Percentiles rank a stretch among this genome's conserved stretches.
These are phyloP conservation scores for Bombus ignitus DNA, from an alignment of 1,140 invertebrate species.

Conservation along the genomic window DNA sequence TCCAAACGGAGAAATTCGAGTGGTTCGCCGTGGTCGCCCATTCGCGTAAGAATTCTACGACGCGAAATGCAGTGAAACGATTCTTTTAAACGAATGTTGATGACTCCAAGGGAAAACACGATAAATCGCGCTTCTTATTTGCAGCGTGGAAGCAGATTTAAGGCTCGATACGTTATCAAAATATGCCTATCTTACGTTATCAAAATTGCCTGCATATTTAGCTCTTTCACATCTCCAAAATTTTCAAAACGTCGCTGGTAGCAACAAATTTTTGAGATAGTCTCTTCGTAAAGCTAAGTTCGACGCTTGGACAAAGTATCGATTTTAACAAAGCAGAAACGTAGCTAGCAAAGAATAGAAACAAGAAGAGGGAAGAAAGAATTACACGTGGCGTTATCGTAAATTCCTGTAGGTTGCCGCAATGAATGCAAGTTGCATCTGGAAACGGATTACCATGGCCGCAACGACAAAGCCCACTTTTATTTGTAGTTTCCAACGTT, in stretches of 20 bases:
- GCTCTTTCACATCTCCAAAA: fast-evolving
- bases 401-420: neutral
- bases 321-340: neutral
- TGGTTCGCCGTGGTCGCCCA: fast-evolving
- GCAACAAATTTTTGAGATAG: no score
- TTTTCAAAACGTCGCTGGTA: no score
- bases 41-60: no score
- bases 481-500: conserved; percentile 14
- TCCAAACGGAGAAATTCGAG: no score
- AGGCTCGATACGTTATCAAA: no score
- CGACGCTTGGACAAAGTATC: neutral
- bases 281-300: neutral
- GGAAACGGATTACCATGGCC: conserved; percentile 4
- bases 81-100: no score
- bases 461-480: conserved; percentile 19
- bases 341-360: neutral
- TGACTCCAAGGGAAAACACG: no score
- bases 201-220: no score
- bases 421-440: conserved; percentile 19
- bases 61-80: no score
- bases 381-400: neutral
- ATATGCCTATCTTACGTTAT: no score
- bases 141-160: no score
- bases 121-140: no score
- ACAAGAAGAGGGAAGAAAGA: neutral